Base-by-base conservation (phyloP, 2,797 vertebrate genomes). In the Liparis tanakae region DNA sequence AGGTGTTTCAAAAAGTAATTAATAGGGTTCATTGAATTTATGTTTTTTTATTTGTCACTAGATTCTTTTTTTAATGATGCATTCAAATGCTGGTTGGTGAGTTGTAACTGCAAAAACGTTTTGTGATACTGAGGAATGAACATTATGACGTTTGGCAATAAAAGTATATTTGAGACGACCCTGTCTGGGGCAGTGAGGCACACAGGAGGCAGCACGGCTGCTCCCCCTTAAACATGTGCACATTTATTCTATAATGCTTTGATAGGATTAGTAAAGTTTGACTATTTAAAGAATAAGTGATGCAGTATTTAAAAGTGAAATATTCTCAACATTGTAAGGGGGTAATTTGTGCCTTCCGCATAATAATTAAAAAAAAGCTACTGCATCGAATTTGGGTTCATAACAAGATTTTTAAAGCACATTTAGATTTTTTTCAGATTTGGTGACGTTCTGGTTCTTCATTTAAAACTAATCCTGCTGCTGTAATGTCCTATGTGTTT, bases 341-440 rank as follows among this genome's bases (percentile, higher is more conserved):
- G 10, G 41, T 22, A 15, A 15, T 46, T 18, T 50, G n/a, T 8
- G 48, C n/a, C 2, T 25, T 54, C 57, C 57, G 14, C 7, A 59
- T 53, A 30, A 30, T n/a, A n/a, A n/a, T n/a, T n/a, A 30, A 30
- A 30, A 30, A 30, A 30, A 30, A 66, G 39, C 7, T 48, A 20
- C 71, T 65, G 46, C 34, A 62, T 54, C n/a, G 44, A 46, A 17
- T 3, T 33, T 34, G 46, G 58, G 58, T 67, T 71, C 13, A 22
- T 82, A 80, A 81, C 79, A 25, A 14, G 3, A 46, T 50, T 55
- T 62, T 46, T 50, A 56, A 46, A 10, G 60, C 64, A 75, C 6
- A 66, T 58, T 61, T 48, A 51, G 25, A 41, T 14, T 9, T 10
- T 48, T 30, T 30, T 43, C n/a, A 58, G 44, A 17, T 54, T 72